phyloP scores from a whole-genome alignment of 2,797 vertebrate species.

The Hemibagrus guttatus region DNA sequence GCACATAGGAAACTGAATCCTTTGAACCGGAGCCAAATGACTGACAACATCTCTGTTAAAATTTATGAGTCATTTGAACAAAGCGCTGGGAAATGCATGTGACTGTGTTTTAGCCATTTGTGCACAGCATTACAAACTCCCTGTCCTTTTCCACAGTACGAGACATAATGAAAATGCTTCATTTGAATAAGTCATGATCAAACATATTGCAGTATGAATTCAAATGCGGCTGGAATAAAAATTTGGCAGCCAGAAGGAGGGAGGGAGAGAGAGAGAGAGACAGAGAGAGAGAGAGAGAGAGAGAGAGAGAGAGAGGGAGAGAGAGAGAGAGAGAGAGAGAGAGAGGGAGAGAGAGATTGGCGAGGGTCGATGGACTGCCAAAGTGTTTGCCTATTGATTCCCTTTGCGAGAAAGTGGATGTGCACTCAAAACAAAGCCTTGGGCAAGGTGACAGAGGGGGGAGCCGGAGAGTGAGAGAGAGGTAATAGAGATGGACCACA shows the following conservation, averaged over 20 bases:
- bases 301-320: slow-evolving; percentile 43
- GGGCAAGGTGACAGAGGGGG: slow-evolving; percentile 63
- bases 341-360: slow-evolving; percentile 45
- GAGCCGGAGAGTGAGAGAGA: slow-evolving; percentile 29
- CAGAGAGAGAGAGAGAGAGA: slow-evolving; percentile 25
- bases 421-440: slow-evolving; percentile 60
- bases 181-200: slow-evolving; percentile 60
- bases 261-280: slow-evolving; percentile 11
- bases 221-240: slow-evolving; percentile 54
- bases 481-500: slow-evolving; percentile 28
- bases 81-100: slow-evolving; percentile 53
- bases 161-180: slow-evolving; percentile 58
- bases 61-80: slow-evolving; percentile 55
- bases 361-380: slow-evolving; percentile 60
- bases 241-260: slow-evolving; percentile 44
- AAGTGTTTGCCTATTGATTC: slow-evolving; percentile 64
- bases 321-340: slow-evolving; percentile 38
- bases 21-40: slow-evolving; percentile 60
- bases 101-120: slow-evolving; percentile 51
- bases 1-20: slow-evolving; percentile 50
- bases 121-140: slow-evolving; percentile 53
- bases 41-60: slow-evolving; percentile 55
- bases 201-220: slow-evolving; percentile 58
- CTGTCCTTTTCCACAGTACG: slow-evolving; percentile 48
- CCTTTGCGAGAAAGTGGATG: slow-evolving; percentile 57